Percentiles rank a stretch among this genome's conserved stretches.
Evolutionary conservation across 2,113 vertebrate genomes (phyloP).

Genomic region (Panthera tigris): DNA sequence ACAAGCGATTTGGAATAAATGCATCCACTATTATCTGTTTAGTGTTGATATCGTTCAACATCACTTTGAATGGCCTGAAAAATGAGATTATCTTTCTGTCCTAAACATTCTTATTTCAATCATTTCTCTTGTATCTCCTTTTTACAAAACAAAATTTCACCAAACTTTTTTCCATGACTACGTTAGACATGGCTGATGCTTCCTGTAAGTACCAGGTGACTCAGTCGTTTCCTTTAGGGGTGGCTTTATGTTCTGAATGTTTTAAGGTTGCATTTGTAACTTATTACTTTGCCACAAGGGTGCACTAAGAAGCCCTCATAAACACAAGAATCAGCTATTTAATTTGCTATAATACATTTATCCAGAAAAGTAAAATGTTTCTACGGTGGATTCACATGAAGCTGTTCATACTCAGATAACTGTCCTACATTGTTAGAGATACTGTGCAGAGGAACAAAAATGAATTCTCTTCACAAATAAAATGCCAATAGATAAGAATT

Average conservation of each 20-base stretch:
- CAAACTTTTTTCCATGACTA: background rate
- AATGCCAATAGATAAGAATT: constrained; percentile 37
- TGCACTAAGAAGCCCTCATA: constrained; percentile 61
- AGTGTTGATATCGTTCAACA: background rate
- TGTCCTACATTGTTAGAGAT: constrained; percentile 51
- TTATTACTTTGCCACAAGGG: constrained; percentile 66
- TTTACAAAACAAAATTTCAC: background rate
- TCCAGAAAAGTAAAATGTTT: constrained; percentile 9
- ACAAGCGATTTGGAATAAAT: background rate
- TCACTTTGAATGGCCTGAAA: background rate
- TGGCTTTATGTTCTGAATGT: background rate
- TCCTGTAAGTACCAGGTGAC: background rate
- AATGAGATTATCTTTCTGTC: background rate
- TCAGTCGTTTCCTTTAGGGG: background rate
- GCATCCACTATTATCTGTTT: background rate
- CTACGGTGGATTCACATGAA: constrained; percentile 30
- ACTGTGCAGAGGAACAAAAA: background rate
- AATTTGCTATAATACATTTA: constrained; percentile 70
- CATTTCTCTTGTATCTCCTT: background rate
- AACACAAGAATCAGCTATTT: constrained; percentile 61
- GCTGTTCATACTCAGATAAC: background rate
- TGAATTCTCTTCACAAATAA: constrained; percentile 56
- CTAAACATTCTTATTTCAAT: background rate
- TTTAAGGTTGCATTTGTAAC: constrained; percentile 58
- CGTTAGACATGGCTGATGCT: background rate